Base-by-base conservation (phyloP, 2,888 invertebrate genomes). In the Agrochola litura region DNA sequence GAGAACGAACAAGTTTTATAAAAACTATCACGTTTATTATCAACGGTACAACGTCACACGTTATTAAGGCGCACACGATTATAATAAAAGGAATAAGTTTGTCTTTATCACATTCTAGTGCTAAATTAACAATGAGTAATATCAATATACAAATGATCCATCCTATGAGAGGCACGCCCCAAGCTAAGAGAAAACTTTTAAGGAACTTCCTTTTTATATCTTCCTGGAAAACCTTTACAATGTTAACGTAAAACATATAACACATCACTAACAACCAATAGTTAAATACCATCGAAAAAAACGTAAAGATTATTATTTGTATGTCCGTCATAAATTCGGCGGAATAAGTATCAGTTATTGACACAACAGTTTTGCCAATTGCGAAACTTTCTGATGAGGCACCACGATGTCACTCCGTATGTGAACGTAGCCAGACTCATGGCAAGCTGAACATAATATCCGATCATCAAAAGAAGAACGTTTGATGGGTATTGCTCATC, bases 351-450 rank as follows among this genome's bases (percentile, higher is more conserved):
- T 52, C 19, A 19, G 52, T 52, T 52, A 19, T 52, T 22, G 52
- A 52, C 1, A 52, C 9, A 52, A 52, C 22, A 9, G 22, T 22
- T 52, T n/a, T n/a, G n/a, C n/a, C n/a, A 82, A 49, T 43, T 66
- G 0, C 83, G 71, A 41, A 82, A 81, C 10, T 82, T 81, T 1
- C n/a, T 82, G 0, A 81, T 22, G 16, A 68, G 37, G 22, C 41
- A 68, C 81, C 56, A 54, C 22, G 4, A 54, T 54, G n/a, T 54
- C n/a, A n/a, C n/a, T 10, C 54, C 54, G 4, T 54, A 54, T 4
- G 22, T 54, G 10, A 54, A n/a, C n/a, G 54, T 54, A n/a, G 22
- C 22, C 54, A 54, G 54, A n/a, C 22, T n/a, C 10, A 54, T 1
- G 54, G 9, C 22, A 54, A 54, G 10, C 54, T 10, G 54, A 54